Evolutionary conservation across 1,140 invertebrate genomes (phyloP).

Genomic region (Ips nitidus): DNA sequence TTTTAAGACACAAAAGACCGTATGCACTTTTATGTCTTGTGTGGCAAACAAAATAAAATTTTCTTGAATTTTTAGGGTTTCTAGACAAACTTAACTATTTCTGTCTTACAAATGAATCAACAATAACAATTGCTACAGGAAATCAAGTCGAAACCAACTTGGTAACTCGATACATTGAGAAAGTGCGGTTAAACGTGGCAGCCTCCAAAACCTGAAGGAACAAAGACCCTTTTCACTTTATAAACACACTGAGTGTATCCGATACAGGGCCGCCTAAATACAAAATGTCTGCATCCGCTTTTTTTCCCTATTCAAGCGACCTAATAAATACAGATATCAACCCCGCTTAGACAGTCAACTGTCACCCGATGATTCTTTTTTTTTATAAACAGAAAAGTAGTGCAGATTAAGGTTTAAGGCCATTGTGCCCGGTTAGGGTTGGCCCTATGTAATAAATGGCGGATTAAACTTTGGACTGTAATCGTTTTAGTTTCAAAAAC

Average conservation of each 20-base stretch:
- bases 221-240: constrained; percentile 29
- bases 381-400: too few relatives aligned
- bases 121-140: background rate
- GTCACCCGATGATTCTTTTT: constrained; percentile 14
- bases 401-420: constrained; percentile 15
- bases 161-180: constrained; percentile 37
- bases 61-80: too few relatives aligned
- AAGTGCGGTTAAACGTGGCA: constrained; percentile 33
- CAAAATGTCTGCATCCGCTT: constrained; percentile 38
- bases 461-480: constrained; percentile 33
- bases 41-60: too few relatives aligned
- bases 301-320: constrained; percentile 5
- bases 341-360: constrained; percentile 15
- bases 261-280: constrained; percentile 16
- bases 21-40: too few relatives aligned
- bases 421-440: constrained; percentile 23
- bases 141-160: constrained; percentile 22
- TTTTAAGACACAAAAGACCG: too few relatives aligned
- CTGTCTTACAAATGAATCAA: too few relatives aligned
- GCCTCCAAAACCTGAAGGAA: constrained; percentile 13
- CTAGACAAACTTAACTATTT: too few relatives aligned
- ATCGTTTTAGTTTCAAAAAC: constrained; percentile 35
- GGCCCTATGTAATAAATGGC: constrained; percentile 28
- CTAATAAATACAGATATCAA: constrained; percentile 25
- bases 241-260: constrained; percentile 28